These are phyloP conservation scores for Melanotus villosus DNA, from an alignment of 2,888 invertebrate genomes.

Conservation along the genomic window DNA sequence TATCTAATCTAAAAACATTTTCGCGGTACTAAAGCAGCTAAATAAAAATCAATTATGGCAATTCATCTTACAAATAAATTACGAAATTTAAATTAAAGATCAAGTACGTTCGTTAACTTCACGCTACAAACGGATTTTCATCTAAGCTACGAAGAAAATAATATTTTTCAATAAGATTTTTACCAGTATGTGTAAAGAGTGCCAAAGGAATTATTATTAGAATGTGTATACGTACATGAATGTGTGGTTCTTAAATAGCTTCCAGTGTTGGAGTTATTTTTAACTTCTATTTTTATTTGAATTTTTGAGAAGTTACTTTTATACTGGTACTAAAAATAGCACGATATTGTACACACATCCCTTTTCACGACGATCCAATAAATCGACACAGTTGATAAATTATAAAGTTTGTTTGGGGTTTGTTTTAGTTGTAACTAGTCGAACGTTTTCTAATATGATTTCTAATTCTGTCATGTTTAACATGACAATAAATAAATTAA, in stretches of 20 bases:
- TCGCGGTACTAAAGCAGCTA: background rate
- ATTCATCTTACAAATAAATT: background rate
- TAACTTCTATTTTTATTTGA: constrained; percentile 50
- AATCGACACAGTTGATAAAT: constrained; percentile 12
- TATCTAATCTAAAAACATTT: constrained; percentile 1
- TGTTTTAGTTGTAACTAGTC: constrained; percentile 1
- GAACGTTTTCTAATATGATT: background rate
- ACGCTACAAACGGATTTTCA: background rate
- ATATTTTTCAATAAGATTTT: constrained; percentile 19
- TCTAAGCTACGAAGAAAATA: background rate
- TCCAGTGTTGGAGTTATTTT: constrained; percentile 49
- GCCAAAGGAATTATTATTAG: constrained; percentile 43
- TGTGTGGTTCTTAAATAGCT: constrained; percentile 47
- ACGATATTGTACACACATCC: constrained; percentile 14
- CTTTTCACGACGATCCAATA: background rate
- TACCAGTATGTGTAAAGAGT: constrained; percentile 14
- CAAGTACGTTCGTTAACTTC: constrained; percentile 7
- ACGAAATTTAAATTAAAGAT: background rate
- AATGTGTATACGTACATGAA: constrained; percentile 41
- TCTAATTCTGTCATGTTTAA: background rate
- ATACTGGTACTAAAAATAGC: constrained; percentile 33
- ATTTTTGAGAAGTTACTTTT: constrained; percentile 48
- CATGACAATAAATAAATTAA: constrained; percentile 10
- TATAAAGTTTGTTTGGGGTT: background rate
- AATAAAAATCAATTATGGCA: background rate